phyloP scores from a whole-genome alignment of 2,113 vertebrate species.

The Xenus cinereus region DNA sequence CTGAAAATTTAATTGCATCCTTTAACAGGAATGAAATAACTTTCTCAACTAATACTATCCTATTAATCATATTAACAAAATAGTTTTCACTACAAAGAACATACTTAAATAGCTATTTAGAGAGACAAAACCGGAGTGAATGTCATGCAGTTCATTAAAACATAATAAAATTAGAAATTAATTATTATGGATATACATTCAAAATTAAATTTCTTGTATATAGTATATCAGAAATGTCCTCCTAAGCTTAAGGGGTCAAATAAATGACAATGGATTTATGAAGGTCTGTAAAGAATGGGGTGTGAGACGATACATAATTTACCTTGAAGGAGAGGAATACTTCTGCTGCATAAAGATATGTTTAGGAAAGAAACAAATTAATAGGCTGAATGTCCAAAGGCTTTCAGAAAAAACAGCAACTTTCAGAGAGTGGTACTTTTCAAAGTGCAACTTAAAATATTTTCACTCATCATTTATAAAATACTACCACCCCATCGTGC shows the following conservation, averaged over 20 bases:
- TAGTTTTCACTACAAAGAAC: not conserved
- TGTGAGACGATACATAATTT: conserved; percentile 38
- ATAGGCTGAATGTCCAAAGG: conserved; percentile 11
- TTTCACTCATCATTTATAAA: not conserved
- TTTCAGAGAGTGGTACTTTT: not conserved
- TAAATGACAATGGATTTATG: conserved; percentile 35
- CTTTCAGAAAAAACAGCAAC: not conserved
- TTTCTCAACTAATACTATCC: not conserved
- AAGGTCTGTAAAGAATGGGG: conserved; percentile 19
- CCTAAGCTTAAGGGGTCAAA: not conserved
- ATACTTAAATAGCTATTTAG: not conserved
- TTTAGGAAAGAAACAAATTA: conserved; percentile 59
- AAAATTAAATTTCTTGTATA: not conserved
- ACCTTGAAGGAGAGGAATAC: conserved; percentile 57
- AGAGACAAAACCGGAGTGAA: not conserved
- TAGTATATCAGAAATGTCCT: not conserved
- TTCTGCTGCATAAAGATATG: conserved; percentile 62
- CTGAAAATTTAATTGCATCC: not conserved
- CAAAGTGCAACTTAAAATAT: not conserved
- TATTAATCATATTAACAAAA: not conserved
- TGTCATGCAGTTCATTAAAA: not conserved
- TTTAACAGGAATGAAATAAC: not conserved
- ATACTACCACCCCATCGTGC: not conserved
- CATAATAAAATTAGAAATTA: not conserved
- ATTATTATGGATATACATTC: not conserved